These are phyloP conservation scores for Lipophrys pholis DNA, from an alignment of 2,113 vertebrate species.

Conservation along the genomic window DNA sequence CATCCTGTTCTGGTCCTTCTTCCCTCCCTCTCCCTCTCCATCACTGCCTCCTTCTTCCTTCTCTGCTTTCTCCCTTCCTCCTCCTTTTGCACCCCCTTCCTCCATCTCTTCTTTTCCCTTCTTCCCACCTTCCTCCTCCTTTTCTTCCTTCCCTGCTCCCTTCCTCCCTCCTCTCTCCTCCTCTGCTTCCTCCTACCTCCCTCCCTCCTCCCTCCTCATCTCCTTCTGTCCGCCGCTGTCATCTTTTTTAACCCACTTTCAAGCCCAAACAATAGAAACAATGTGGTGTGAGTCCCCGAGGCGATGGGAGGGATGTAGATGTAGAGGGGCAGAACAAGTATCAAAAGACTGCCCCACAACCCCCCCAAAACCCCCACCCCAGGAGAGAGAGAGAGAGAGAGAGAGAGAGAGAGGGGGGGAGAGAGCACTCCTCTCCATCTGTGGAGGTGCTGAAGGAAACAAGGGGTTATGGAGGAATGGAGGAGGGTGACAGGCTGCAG, in stretches of 20 bases:
- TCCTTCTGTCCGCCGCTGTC: slow-evolving; percentile 55
- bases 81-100: slow-evolving; percentile 79
- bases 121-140: too few relatives aligned
- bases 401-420: slow-evolving; percentile 28
- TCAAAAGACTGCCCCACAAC: slow-evolving; percentile 73
- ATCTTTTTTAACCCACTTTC: slow-evolving; percentile 79
- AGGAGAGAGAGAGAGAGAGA: slow-evolving; percentile 35
- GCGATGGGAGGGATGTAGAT: slow-evolving; percentile 65
- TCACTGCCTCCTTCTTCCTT: slow-evolving; percentile 1
- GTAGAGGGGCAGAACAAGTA: slow-evolving; percentile 62
- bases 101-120: too few relatives aligned
- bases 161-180: too few relatives aligned
- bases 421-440: slow-evolving; percentile 77
- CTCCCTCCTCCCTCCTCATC: not conserved
- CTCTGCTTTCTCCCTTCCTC: slow-evolving; percentile 53
- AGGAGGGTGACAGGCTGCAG: slow-evolving; percentile 17
- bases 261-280: slow-evolving; percentile 76
- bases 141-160: too few relatives aligned
- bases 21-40: slow-evolving; percentile 12
- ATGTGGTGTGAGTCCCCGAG: slow-evolving; percentile 66
- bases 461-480: slow-evolving; percentile 12
- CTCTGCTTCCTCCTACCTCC: too few relatives aligned
- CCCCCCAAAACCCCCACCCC: too few relatives aligned
- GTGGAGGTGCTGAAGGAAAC: slow-evolving; percentile 63
- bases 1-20: slow-evolving; percentile 41